phyloP scores from a whole-genome alignment of 2,113 vertebrate genomes.

The Probosciger aterrimus region DNA sequence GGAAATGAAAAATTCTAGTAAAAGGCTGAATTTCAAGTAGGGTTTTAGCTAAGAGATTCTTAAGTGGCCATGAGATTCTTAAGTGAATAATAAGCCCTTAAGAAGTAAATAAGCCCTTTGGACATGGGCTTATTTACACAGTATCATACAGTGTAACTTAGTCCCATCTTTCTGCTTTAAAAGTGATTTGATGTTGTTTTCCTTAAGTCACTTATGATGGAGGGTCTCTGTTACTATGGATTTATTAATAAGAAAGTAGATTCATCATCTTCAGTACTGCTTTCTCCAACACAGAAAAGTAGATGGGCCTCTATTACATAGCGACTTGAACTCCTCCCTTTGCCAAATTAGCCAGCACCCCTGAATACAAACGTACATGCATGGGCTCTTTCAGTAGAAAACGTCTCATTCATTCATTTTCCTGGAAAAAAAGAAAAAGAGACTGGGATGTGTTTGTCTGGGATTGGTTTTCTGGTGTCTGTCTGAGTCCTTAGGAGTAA shows the following conservation, averaged over 20 bases:
- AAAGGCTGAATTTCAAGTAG: not conserved
- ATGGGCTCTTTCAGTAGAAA: not conserved
- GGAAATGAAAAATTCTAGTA: not conserved
- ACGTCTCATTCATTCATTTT: not conserved
- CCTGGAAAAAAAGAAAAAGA: not conserved
- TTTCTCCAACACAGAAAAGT: not conserved
- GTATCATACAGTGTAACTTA: not conserved
- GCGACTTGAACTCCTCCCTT: not conserved
- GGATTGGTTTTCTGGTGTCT: not conserved
- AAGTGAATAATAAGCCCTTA: not conserved
- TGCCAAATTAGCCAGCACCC: fast-evolving
- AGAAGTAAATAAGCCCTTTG: not conserved
- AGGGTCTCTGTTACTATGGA: not conserved
- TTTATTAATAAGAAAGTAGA: not conserved
- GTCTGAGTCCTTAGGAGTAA: not conserved
- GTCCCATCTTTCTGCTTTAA: not conserved
- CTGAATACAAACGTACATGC: no score
- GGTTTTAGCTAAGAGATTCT: not conserved
- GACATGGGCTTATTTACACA: not conserved
- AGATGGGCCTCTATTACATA: not conserved
- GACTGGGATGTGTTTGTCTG: fast-evolving
- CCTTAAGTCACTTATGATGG: not conserved
- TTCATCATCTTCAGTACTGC: not conserved
- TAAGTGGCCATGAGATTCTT: not conserved
- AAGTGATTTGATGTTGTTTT: not conserved